Percentiles rank a stretch among this genome's conserved stretches.
These are phyloP conservation scores for Diarsia brunnea DNA, from an alignment of 2,888 invertebrate species.

Conservation along the genomic window DNA sequence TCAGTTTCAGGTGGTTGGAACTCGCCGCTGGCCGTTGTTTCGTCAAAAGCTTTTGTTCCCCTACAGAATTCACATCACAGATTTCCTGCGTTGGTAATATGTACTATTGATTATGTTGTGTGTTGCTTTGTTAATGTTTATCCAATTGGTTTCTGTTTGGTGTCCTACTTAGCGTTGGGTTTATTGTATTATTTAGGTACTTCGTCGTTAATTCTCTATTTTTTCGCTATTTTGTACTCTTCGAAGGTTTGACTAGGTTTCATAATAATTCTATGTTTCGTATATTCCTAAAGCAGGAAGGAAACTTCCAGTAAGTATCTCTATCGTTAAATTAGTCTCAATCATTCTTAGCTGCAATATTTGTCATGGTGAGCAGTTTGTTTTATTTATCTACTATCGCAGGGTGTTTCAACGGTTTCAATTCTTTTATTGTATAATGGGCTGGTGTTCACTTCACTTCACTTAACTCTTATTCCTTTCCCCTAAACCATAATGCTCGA, in stretches of 20 bases:
- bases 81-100: slow-evolving; percentile 54
- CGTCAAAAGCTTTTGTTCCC: slow-evolving; percentile 65
- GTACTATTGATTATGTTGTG: slow-evolving; percentile 52
- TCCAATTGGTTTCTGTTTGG: slow-evolving; percentile 42
- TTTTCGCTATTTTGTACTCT: neutral
- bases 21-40: slow-evolving; percentile 68
- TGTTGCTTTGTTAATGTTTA: slow-evolving; percentile 56
- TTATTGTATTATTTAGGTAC: slow-evolving; percentile 8
- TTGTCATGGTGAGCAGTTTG: neutral
- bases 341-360: neutral
- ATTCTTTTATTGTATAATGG: too few relatives aligned
- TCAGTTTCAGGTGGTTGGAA: slow-evolving; percentile 73
- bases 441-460: too few relatives aligned
- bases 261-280: neutral
- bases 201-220: neutral
- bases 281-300: neutral
- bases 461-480: too few relatives aligned
- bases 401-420: neutral
- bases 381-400: neutral
- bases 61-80: slow-evolving; percentile 52
- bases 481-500: too few relatives aligned
- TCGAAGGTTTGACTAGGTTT: neutral
- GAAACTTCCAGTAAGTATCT: neutral
- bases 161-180: slow-evolving; percentile 25
- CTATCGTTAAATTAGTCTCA: neutral